Evolutionary conservation across 2,888 invertebrate genomes (phyloP).

Genomic region (Andrena camellia): DNA sequence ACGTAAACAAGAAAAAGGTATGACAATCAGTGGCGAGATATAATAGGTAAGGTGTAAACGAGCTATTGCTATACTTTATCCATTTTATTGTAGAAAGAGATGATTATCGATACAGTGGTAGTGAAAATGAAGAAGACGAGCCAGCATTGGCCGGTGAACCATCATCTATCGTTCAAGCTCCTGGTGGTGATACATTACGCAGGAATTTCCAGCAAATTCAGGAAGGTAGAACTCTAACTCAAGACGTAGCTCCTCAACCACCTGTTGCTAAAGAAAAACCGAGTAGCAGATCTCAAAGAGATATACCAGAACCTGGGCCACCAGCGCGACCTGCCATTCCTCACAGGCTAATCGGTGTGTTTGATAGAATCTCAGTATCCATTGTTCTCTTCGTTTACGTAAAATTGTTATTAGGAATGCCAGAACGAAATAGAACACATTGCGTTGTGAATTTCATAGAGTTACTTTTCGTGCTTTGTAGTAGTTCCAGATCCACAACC

Average conservation of each 20-base stretch:
- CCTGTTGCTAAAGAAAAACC: slow-evolving; percentile 80
- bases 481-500: slow-evolving; percentile 95
- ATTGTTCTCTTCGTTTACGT: neutral
- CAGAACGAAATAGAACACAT: neutral
- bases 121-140: slow-evolving; percentile 98
- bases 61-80: neutral
- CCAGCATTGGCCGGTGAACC: slow-evolving; percentile 96
- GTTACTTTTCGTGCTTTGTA: slow-evolving; percentile 29
- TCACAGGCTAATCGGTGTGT: slow-evolving; percentile 92
- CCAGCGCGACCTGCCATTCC: slow-evolving; percentile 95
- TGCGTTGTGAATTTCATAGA: slow-evolving; percentile 16
- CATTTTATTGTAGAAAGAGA: slow-evolving; percentile 83
- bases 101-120: slow-evolving; percentile 93
- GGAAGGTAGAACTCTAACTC: slow-evolving; percentile 90
- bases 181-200: slow-evolving; percentile 97
- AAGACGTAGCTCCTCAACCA: slow-evolving; percentile 84
- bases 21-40: neutral
- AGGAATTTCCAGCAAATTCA: slow-evolving; percentile 99
- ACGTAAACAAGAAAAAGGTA: slow-evolving; percentile 94
- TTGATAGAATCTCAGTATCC: slow-evolving; percentile 12
- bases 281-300: slow-evolving; percentile 82
- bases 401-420: neutral
- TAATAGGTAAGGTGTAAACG: neutral
- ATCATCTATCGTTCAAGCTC: slow-evolving; percentile 96
- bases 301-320: slow-evolving; percentile 92